Evolutionary conservation across 2,113 vertebrate genomes (phyloP).

Genomic region (Crotalus helleri): DNA sequence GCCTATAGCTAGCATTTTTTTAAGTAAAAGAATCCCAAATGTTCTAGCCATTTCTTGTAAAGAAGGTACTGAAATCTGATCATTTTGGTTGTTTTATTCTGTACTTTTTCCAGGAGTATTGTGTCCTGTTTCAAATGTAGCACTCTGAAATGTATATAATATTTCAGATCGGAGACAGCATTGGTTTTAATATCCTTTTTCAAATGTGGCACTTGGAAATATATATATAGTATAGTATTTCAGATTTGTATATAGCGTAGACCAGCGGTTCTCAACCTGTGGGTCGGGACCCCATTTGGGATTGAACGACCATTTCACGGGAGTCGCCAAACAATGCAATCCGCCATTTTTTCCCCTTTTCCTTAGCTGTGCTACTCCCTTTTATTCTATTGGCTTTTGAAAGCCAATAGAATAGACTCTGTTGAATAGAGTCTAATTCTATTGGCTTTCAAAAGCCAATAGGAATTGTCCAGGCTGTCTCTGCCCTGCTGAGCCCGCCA

Average conservation of each 20-base stretch:
- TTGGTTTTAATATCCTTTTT: background rate
- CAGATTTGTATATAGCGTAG: background rate
- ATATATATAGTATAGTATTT: background rate
- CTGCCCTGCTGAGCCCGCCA: no score
- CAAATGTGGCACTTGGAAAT: background rate
- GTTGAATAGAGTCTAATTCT: no score
- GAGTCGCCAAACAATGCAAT: no score
- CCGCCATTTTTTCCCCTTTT: no score
- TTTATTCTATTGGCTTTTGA: no score
- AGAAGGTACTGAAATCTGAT: background rate
- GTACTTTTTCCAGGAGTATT: background rate
- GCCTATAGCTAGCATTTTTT: background rate
- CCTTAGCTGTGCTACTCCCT: no score
- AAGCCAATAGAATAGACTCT: no score
- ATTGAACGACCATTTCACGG: no score
- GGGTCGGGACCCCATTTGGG: no score
- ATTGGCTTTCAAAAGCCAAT: no score
- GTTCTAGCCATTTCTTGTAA: background rate
- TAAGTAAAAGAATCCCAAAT: background rate
- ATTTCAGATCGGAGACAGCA: background rate
- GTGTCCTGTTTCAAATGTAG: background rate
- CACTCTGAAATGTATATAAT: background rate
- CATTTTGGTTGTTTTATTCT: background rate
- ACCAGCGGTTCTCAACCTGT: background rate
- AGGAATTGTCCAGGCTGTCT: no score